Conservation (phyloP, 1,140 invertebrate species). For the Papilio glaucus region DNA sequence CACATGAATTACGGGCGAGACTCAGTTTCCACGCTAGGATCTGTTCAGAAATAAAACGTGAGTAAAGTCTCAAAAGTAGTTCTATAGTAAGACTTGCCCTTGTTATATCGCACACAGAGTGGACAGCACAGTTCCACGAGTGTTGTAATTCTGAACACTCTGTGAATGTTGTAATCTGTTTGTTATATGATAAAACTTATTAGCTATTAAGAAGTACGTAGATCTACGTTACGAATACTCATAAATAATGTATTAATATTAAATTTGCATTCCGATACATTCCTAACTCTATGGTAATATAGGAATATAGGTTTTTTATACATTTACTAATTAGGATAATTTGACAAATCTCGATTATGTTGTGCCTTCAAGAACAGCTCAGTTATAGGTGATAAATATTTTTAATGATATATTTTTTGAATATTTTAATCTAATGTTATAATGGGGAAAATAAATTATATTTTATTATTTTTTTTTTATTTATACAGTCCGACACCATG, state of each 20-base stretch:
- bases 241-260: conserved; percentile 27
- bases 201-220: neutral
- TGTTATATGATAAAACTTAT: conserved; percentile 21
- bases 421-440: conserved; percentile 67
- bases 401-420: conserved; percentile 52
- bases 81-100: no score
- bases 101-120: no score
- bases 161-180: neutral
- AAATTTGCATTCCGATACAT: conserved; percentile 46
- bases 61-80: no score
- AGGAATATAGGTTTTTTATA: conserved; percentile 29
- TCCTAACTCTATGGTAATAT: conserved; percentile 43
- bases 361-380: conserved; percentile 46
- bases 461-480: conserved; percentile 49
- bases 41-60: no score
- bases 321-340: conserved; percentile 19
- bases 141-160: no score
- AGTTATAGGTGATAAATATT: conserved; percentile 46
- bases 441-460: conserved; percentile 65
- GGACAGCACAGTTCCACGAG: no score
- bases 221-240: conserved; percentile 39
- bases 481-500: neutral
- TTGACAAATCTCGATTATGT: conserved; percentile 36
- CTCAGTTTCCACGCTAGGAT: no score
- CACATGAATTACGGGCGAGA: no score